Conservation (phyloP, 2,888 invertebrate genomes). For the Drosophila neonasuta region DNA sequence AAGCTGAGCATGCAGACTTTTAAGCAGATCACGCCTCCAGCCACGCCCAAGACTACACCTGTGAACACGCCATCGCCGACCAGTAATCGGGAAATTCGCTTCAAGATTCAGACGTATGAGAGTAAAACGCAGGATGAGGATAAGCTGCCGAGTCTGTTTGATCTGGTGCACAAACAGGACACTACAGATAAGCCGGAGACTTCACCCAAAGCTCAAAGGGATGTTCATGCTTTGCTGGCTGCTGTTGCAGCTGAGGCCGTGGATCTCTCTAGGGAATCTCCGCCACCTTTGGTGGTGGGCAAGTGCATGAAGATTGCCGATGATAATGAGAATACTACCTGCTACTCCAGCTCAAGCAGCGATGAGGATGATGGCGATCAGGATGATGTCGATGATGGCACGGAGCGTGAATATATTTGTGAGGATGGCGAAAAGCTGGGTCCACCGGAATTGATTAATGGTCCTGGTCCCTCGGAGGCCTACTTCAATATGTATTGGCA, state of each 20-base stretch:
- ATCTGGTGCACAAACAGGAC: constrained; percentile 87
- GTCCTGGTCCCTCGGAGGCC: constrained; percentile 82
- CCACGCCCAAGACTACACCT: constrained; percentile 60
- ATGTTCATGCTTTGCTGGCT: constrained; percentile 54
- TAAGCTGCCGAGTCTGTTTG: constrained; percentile 86
- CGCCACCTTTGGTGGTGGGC: constrained; percentile 77
- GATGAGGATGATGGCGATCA: constrained; percentile 70
- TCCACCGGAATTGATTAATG: constrained; percentile 81
- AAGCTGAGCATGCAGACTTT: constrained; percentile 79
- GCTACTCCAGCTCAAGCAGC: constrained; percentile 79
- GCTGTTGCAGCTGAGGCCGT: constrained; percentile 60
- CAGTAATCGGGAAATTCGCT: constrained; percentile 78
- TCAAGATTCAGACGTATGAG: constrained; percentile 82
- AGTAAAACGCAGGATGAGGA: constrained; percentile 78
- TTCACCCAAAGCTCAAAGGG: constrained; percentile 41
- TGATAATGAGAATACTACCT: constrained; percentile 64
- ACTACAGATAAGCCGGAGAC: constrained; percentile 81
- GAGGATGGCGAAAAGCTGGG: constrained; percentile 82
- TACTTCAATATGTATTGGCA: constrained; percentile 82
- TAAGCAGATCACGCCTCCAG: constrained; percentile 64
- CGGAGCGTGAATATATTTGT: constrained; percentile 80
- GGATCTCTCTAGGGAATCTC: constrained; percentile 52
- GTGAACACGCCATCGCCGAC: constrained; percentile 64
- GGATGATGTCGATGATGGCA: constrained; percentile 65
- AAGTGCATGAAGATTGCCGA: constrained; percentile 80